Base-by-base conservation (phyloP, 2,888 invertebrate species). In the Eristalis arbustorum region DNA sequence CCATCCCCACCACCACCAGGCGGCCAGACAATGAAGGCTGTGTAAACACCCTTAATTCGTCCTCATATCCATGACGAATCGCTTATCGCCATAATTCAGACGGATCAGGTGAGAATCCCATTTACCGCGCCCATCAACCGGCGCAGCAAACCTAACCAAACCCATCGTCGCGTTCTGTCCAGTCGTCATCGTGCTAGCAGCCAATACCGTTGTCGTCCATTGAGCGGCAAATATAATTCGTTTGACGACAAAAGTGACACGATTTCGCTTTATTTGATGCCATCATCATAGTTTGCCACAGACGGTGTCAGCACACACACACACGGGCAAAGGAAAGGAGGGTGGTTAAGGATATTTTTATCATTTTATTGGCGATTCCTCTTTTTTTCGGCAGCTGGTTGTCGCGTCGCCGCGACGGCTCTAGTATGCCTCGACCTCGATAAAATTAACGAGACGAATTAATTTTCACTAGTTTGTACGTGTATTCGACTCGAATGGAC, bases 201-300 rank as follows among this genome's bases (percentile, higher is more conserved):
- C 76, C 76, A 76, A 84, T 78, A 80, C 8, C 49, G 49, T 31
- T 31, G 31, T 72, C 71, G 76, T 81, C 81, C 76, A 84, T 84
- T 72, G 84, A 84, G 84, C 76, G 67, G 67, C 84, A 84, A 84
- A 84, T 84, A 84, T 84, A 81, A 84, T 76, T 81, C 76, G 76
- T 84, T 84, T 84, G 81, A 84, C 37, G 81, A 76, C 81, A 84
- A 81, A 84, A 84, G 72, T 76, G 84, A 84, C 84, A 81, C 76
- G 84, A 84, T 84, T 84, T 57, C 74, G 69, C 71, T 71, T 83
- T 84, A 80, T 81, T 80, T 75, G 71, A 84, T 84, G 81, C 67
- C 75, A 72, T 81, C 59, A 67, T 80, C 67, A 76, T 72, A 80
- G 84, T 77, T 71, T 63, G 78, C 28, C 64, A 40, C 77, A 77